phyloP scores from a whole-genome alignment of 2,113 vertebrate species.

The Mustelus asterias region DNA sequence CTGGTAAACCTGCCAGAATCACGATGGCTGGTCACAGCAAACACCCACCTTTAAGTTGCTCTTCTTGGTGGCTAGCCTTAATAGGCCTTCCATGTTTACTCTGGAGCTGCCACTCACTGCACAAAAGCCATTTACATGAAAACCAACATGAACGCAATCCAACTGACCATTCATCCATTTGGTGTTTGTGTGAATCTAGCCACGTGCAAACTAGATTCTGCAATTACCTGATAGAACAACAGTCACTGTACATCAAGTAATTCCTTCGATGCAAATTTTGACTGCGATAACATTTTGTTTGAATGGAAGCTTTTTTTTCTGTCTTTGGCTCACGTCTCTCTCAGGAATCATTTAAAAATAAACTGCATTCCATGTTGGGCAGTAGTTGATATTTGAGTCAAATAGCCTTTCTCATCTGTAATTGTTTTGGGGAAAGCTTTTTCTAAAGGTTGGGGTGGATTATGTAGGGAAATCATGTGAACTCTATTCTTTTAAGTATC shows the following conservation, averaged over 20 bases:
- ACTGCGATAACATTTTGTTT: background rate
- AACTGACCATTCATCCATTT: too few species aligned
- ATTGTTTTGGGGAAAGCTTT: background rate
- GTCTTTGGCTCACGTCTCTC: background rate
- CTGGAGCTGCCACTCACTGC: background rate
- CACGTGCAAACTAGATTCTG: background rate
- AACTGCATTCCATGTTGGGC: background rate
- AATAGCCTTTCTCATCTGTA: background rate
- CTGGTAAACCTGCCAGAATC: background rate
- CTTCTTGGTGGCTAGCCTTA: background rate
- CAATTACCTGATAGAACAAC: background rate
- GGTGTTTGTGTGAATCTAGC: too few species aligned
- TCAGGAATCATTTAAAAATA: background rate
- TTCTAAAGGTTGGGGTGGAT: background rate
- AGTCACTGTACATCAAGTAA: background rate
- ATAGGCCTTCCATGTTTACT: too few species aligned
- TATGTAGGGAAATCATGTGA: background rate
- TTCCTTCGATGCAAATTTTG: background rate
- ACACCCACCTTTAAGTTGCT: background rate
- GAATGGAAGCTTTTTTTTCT: background rate
- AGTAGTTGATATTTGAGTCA: background rate
- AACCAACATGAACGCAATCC: too few species aligned
- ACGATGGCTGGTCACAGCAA: background rate
- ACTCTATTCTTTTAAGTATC: background rate
- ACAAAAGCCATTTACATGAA: background rate